Evolutionary conservation across 37 sponge, comb jelly and placozoan species (phyloP), one percentile per base, ranked within the genome.

Genomic region (Halisarca cf. caerulea): DNA sequence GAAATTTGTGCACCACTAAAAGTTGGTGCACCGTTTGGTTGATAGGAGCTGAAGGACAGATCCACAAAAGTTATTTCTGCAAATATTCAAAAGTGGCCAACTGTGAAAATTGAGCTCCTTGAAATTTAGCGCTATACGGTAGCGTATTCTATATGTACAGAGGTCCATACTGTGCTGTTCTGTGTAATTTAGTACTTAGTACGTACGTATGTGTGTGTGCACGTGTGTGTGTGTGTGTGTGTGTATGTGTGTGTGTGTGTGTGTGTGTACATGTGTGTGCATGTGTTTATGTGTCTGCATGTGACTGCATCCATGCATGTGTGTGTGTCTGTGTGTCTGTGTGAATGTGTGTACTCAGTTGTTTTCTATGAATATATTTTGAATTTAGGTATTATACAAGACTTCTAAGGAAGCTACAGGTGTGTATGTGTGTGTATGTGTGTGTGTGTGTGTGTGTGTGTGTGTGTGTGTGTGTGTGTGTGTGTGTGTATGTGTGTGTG

Each of bases 401-500:
- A 87, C 88, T 18, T 87, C 88, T 34, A 91, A 87, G 80, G 88
- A 91, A 34, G 82, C 28, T 32, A 44, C 58, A 73, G 91, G 88
- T 87, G 74, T 40, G 41, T 71, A 8, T 38, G 41, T 37, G 37
- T 17, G 41, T 71, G 73, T 71, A 32, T 71, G 37, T 21, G 30
- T 38, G 73, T 17, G 30, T 71, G 40, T 37, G 21, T 71, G 41
- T 71, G 41, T 71, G 40, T 71, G 64, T 62, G 30, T 62, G 64
- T 15, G 30, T 62, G 64, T 15, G 30, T 27, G 30, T 15, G 30
- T 27, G 30, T 15, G 23, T 62, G 30, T 15, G 23, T 62, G 64
- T 62, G 64, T 62, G 64, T 62, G 64, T 62, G 64, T 15, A 27
- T 30, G 41, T 71, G 32, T 39, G 32, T 71, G 32, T 37, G 41